phyloP scores from a whole-genome alignment of 2,113 vertebrate species.

The Gopherus evgoodei region DNA sequence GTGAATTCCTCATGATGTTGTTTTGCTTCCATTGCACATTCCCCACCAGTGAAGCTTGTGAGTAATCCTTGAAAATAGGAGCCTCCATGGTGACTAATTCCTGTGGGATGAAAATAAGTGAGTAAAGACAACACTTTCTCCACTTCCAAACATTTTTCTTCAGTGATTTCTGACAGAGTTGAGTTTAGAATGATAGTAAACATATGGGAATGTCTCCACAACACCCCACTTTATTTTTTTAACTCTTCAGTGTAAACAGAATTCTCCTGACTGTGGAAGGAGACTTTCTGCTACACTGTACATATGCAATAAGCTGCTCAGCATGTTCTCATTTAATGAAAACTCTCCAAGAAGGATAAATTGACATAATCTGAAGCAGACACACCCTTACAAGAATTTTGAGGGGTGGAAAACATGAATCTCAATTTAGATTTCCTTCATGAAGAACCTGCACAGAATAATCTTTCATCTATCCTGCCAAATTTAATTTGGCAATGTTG shows the following conservation, averaged over 20 bases:
- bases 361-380: not conserved
- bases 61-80: constrained; percentile 68
- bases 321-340: not conserved
- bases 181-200: not conserved
- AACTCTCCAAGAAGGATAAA: not conserved
- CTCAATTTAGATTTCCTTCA: not conserved
- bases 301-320: constrained; percentile 7
- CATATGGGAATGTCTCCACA: rapidly evolving
- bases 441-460: constrained; percentile 27
- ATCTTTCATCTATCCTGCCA: not conserved
- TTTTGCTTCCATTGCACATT: constrained; percentile 71
- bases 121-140: constrained; percentile 38
- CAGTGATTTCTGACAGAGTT: not conserved
- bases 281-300: not conserved
- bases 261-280: not conserved
- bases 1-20: constrained; percentile 45
- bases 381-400: not conserved
- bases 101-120: constrained; percentile 14
- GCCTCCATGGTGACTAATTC: constrained; percentile 77
- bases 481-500: not conserved
- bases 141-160: constrained; percentile 38
- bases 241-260: constrained; percentile 1
- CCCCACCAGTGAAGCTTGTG: constrained; percentile 41
- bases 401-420: not conserved
- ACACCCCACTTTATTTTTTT: not conserved